Evolutionary conservation across 2,888 invertebrate genomes (phyloP), one percentile per base, ranked within the genome.

Genomic region (Stenotaenia linearis): DNA sequence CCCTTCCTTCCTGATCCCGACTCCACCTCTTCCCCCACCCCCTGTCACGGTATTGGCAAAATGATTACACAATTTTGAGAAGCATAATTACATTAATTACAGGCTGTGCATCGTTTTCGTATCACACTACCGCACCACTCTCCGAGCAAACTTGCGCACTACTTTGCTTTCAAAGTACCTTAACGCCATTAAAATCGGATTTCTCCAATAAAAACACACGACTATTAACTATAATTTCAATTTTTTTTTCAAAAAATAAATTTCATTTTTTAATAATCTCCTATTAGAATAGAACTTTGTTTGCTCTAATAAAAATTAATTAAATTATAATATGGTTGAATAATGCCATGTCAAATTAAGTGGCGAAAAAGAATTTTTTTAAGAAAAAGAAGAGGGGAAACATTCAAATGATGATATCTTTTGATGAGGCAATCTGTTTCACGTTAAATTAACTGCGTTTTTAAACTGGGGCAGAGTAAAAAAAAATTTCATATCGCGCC

Each of bases 31-130:
- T 45, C n/a, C n/a, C 10, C 45, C 45, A 45, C 45, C 45, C 45
- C 28, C 74, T 74, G 74, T 74, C 74, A 74, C 28, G n/a, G 21
- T 74, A 74, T 74, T 74, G 74, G 74, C 74, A 74, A 74, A 74
- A 30, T 74, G 74, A 74, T 74, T 74, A 74, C 74, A 74, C 74
- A 74, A 28, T 74, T 74, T 74, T 74, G 30, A 74, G 74, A 30
- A 28, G 74, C 28, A 74, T 74, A 74, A 74, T 74, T 74, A 74
- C 74, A 74, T 74, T 74, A 74, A 74, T 74, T 74, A 74, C 28
- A 30, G 74, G 28, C 74, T 18, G 45, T 23, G 28, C 74, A 74
- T 74, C 74, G 30, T 74, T 74, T 45, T 45, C 45, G 45, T 45
- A 45, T 45, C 45, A 45, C n/a, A n/a, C n/a, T n/a, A n/a, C n/a